phyloP scores from a whole-genome alignment of 2,113 vertebrate genomes.

The Larimichthys crocea region DNA sequence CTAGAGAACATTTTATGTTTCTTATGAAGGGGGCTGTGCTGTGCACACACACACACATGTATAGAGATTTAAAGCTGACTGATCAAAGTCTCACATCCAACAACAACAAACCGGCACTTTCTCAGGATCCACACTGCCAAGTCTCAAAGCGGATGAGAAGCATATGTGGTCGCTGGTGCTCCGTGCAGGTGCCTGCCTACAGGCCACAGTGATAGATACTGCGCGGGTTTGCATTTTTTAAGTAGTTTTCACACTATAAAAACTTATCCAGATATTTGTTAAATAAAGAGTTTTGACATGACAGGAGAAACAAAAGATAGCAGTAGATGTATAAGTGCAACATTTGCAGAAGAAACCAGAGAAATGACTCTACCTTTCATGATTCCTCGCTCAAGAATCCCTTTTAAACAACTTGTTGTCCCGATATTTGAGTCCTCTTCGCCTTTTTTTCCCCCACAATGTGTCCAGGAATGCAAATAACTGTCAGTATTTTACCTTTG shows the following conservation, averaged over 20 bases:
- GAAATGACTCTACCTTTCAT: slow-evolving; percentile 83
- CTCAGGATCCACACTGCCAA: slow-evolving; percentile 57
- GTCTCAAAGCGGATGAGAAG: slow-evolving; percentile 64
- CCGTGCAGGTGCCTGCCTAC: slow-evolving; percentile 60
- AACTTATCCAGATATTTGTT: neutral
- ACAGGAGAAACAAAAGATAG: neutral
- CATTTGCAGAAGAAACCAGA: neutral
- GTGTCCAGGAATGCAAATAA: slow-evolving; percentile 10
- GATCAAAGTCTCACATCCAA: slow-evolving; percentile 75
- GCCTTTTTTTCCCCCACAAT: slow-evolving; percentile 3
- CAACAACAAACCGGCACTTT: slow-evolving; percentile 75
- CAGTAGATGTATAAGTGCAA: neutral
- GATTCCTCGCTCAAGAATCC: slow-evolving; percentile 54
- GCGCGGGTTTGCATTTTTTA: slow-evolving; percentile 1
- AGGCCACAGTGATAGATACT: slow-evolving; percentile 34
- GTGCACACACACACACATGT: neutral
- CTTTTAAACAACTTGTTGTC: slow-evolving; percentile 4
- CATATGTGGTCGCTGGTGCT: slow-evolving; percentile 53
- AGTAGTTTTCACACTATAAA: neutral
- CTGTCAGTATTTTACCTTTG: slow-evolving; percentile 15
- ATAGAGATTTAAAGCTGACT: slow-evolving; percentile 64
- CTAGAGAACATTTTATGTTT: slow-evolving; percentile 40
- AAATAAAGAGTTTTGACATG: neutral
- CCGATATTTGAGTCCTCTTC: slow-evolving; percentile 18
- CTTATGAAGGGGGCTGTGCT: slow-evolving; percentile 39